These are phyloP conservation scores for Silurus glanis DNA, from an alignment of 2,113 vertebrate genomes.

Conservation along the genomic window DNA sequence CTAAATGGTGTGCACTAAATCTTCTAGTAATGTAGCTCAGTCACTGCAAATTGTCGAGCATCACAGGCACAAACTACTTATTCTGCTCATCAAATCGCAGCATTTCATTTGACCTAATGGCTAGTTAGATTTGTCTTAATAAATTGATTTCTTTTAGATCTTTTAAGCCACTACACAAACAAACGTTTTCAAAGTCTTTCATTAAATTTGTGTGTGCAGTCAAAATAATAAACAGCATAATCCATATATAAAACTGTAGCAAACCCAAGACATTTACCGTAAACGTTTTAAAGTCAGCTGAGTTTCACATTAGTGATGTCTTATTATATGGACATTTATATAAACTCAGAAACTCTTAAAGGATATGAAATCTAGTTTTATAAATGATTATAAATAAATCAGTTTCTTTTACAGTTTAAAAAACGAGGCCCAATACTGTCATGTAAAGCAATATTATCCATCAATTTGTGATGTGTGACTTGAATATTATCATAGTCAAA, in stretches of 20 bases:
- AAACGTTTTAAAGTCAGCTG: neutral
- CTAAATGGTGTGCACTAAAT: neutral
- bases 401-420: neutral
- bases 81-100: neutral
- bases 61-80: neutral
- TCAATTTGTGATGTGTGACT: neutral
- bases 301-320: neutral
- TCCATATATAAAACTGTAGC: neutral
- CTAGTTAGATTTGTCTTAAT: neutral
- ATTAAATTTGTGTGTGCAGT: neutral
- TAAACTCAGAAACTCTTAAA: neutral
- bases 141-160: conserved; percentile 2
- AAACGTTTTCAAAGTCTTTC: neutral
- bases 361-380: neutral
- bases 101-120: conserved; percentile 5
- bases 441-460: neutral
- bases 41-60: too few species aligned
- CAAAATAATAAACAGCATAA: neutral
- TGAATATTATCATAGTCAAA: neutral
- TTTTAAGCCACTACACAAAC: neutral
- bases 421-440: neutral
- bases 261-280: neutral
- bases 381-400: neutral
- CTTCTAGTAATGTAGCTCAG: neutral
- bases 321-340: neutral